These are phyloP conservation scores for Esox masquinongy DNA, from an alignment of 2,797 vertebrate genomes.

Conservation along the genomic window DNA sequence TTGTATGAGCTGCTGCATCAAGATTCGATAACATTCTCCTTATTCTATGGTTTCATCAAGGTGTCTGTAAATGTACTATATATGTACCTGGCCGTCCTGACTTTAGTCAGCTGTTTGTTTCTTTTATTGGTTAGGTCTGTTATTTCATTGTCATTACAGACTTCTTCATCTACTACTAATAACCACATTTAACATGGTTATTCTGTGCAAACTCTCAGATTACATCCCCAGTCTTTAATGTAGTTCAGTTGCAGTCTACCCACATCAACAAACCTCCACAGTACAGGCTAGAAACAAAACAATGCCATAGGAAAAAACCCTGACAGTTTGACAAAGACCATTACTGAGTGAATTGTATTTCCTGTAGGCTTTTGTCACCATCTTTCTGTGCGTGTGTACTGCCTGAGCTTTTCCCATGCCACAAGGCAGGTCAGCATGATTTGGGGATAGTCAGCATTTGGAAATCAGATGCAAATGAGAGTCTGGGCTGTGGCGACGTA, in stretches of 20 bases:
- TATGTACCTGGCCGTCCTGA: too few species aligned
- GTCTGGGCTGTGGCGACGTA: neutral
- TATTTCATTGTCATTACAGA: too few species aligned
- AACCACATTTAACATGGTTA: too few species aligned
- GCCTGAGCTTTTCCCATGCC: neutral
- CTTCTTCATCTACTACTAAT: too few species aligned
- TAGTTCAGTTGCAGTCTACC: neutral
- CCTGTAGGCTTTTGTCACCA: neutral
- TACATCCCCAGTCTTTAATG: neutral
- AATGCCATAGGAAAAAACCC: neutral
- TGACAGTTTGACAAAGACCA: neutral
- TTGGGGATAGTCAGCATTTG: neutral
- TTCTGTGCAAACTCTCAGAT: neutral
- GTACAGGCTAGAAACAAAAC: neutral
- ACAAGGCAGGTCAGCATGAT: neutral
- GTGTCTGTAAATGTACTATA: too few species aligned
- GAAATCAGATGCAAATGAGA: conserved; percentile 40
- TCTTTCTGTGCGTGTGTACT: neutral
- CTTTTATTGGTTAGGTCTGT: too few species aligned
- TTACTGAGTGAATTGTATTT: neutral
- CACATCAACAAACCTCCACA: neutral
- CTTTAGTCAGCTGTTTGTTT: too few species aligned
- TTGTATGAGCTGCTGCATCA: too few species aligned
- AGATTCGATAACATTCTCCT: too few species aligned
- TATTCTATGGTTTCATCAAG: too few species aligned